Conservation (phyloP, 64 coral and sea anemone genomes). For the Hydrozoanthus tunicans region DNA sequence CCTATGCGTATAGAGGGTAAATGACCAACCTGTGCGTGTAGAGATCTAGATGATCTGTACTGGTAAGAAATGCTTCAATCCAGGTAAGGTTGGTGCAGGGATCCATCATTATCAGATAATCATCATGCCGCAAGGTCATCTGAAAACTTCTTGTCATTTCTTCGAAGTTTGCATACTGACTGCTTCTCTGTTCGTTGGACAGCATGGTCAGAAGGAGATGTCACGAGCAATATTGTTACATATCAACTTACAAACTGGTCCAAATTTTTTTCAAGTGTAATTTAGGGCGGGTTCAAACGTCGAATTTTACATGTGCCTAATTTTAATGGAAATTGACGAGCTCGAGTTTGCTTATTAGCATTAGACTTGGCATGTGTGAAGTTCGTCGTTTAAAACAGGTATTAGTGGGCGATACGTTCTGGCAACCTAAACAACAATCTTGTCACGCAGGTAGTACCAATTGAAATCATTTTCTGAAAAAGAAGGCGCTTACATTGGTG, state of each 20-base stretch:
- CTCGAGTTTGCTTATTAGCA: too few relatives aligned
- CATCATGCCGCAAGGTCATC: constrained; percentile 86
- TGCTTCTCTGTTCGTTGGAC: constrained; percentile 78
- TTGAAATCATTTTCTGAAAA: not conserved
- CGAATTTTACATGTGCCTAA: too few relatives aligned
- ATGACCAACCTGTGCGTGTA: constrained; percentile 55
- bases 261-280: too few relatives aligned
- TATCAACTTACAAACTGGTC: too few relatives aligned
- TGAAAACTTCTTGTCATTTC: constrained; percentile 94
- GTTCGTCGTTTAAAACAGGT: too few relatives aligned
- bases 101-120: constrained; percentile 97
- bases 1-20: too few relatives aligned
- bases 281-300: too few relatives aligned
- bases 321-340: too few relatives aligned
- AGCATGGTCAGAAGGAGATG: not conserved
- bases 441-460: not conserved
- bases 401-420: too few relatives aligned
- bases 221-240: not conserved
- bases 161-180: constrained; percentile 96
- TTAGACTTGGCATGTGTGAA: too few relatives aligned
- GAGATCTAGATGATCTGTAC: constrained; percentile 91
- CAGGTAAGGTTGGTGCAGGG: constrained; percentile 91
- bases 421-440: too few relatives aligned
- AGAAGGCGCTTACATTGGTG: too few relatives aligned
- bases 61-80: constrained; percentile 91